These are phyloP conservation scores for Ranitomeya imitator DNA, from an alignment of 2,113 vertebrate species.

Conservation along the genomic window DNA sequence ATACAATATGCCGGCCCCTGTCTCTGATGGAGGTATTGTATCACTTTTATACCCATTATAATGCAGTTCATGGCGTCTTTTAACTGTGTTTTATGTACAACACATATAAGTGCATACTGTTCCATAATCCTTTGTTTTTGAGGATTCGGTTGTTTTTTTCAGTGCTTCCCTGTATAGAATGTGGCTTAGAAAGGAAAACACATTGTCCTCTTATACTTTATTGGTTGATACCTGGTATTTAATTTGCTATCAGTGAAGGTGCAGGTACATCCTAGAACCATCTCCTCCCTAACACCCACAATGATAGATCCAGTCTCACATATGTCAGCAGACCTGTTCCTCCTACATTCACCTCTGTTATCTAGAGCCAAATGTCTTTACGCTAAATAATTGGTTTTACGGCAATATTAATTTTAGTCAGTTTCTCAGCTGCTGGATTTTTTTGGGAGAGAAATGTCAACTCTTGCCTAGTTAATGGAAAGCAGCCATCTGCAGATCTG, in stretches of 20 bases:
- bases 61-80: too few species aligned
- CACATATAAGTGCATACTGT: background rate
- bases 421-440: background rate
- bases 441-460: background rate
- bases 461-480: background rate
- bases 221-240: background rate
- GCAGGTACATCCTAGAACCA: slow-evolving; percentile 53
- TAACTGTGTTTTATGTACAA: too few species aligned
- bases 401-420: background rate
- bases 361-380: slow-evolving; percentile 25
- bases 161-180: too few species aligned
- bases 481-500: background rate
- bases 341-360: slow-evolving; percentile 51
- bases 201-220: background rate
- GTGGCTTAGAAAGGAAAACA: background rate
- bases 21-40: too few species aligned
- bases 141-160: background rate
- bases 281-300: slow-evolving; percentile 34
- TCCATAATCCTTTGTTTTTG: background rate
- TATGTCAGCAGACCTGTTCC: slow-evolving; percentile 30
- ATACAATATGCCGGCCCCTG: too few species aligned
- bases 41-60: too few species aligned
- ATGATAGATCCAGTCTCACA: slow-evolving; percentile 30
- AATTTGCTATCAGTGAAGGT: slow-evolving; percentile 22
- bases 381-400: background rate